Base-by-base conservation (phyloP, 2,113 vertebrate species). In the Pluvialis apricaria region DNA sequence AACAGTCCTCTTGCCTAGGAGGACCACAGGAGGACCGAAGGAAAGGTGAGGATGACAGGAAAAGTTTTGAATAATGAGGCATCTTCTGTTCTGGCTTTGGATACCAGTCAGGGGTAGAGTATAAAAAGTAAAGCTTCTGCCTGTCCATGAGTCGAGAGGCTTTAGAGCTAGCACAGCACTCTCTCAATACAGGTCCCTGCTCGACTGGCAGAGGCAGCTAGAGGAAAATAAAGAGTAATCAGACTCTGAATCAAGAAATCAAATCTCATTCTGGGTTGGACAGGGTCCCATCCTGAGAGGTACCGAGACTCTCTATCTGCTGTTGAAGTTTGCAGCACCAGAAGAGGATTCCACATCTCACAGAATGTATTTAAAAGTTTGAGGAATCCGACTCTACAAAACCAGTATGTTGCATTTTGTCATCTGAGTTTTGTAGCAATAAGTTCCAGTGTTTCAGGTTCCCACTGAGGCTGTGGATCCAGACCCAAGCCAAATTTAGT, bases 261-360 rank as follows among this genome's bases (percentile, higher is more conserved):
- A 58, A 11, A 18, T 31, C 20, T 60, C 65, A 51, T 10, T 73
- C 19, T 61, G 7, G 4, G 11, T 45, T 42, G 10, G 19, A 62
- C 11, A 58, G 22, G 9, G 11, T 49, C 34, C 29, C 0, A 0
- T 81, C 1, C 15, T 55, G 22, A 38, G 42, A 68, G 16, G 20
- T 60, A n/a, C 36, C 14, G 18, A 71, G 32, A 42, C 17, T 15
- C 8, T 73, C n/a, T 49, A 2, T 45, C 11, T 55, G 11, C n/a
- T 54, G 17, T 13, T 87, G 42, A 79, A 44, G 65, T 47, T 82
- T 68, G 31, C 34, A 73, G 36, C 16, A 42, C 21, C 14, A 51
- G n/a, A 69, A 84, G 24, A 80, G 40, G 13, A 70, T 4, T 45
- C 55, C 45, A 5, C 49, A 40, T 54, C 31, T 75, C 92, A 92